A percentile compares a stretch with the other conserved stretches of the same genome.
These are phyloP conservation scores for Trididemnum nubilum DNA, from an alignment of 23 tunicate species.

Conservation along the genomic window DNA sequence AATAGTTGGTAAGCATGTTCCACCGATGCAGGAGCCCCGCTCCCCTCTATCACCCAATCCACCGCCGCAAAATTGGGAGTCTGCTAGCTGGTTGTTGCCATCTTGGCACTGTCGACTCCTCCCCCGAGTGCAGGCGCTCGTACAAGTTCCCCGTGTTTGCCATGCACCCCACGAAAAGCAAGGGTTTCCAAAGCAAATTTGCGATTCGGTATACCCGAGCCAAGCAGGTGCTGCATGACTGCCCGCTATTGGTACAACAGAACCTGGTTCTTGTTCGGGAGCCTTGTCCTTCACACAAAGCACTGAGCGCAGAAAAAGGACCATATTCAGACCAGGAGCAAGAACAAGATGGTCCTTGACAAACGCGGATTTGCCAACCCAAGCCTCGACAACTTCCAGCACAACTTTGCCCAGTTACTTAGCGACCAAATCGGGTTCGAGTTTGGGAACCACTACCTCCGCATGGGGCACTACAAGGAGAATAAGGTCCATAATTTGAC, in stretches of 20 bases:
- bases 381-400: background rate
- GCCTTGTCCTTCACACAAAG: conserved; percentile 24
- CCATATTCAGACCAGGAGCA: background rate
- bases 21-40: background rate
- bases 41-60: background rate
- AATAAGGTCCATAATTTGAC: background rate
- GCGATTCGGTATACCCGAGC: background rate
- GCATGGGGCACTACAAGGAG: conserved; percentile 30
- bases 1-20: conserved; percentile 1
- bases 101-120: conserved; percentile 23
- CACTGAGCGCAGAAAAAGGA: background rate
- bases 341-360: conserved; percentile 6
- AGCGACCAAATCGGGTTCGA: background rate
- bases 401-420: background rate
- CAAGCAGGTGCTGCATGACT: background rate
- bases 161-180: no score
- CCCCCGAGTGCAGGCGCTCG: background rate
- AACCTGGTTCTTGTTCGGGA: background rate
- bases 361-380: background rate
- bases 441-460: background rate
- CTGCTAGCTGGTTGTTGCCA: background rate
- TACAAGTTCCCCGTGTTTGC: no score
- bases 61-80: background rate
- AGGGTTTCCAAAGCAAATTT: no score
- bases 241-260: background rate